These are phyloP conservation scores for Dendrolimus pini DNA, from an alignment of 2,888 invertebrate genomes.

Conservation along the genomic window DNA sequence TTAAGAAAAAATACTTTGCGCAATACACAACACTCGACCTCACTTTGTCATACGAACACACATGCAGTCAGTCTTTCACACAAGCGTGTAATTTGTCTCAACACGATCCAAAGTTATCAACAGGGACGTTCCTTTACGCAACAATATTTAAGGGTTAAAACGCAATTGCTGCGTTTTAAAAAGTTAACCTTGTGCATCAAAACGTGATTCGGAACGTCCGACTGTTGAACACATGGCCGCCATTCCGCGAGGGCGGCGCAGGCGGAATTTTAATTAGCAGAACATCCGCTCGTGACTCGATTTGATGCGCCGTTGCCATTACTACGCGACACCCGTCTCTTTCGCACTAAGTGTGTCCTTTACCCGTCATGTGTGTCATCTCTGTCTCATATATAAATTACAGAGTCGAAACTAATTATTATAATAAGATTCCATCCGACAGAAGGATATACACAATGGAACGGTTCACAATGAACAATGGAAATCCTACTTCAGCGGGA, in stretches of 20 bases:
- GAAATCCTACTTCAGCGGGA: constrained; percentile 46
- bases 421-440: constrained; percentile 34
- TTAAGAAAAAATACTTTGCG: constrained; percentile 48
- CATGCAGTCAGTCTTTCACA: constrained; percentile 53
- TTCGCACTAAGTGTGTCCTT: constrained; percentile 34
- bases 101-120: constrained; percentile 45
- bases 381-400: constrained; percentile 31
- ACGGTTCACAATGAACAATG: constrained; percentile 46
- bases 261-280: constrained; percentile 78
- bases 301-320: constrained; percentile 67
- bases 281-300: constrained; percentile 74
- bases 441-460: constrained; percentile 27
- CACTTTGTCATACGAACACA: constrained; percentile 44
- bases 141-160: constrained; percentile 28
- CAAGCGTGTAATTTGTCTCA: constrained; percentile 42
- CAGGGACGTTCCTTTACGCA: constrained; percentile 36
- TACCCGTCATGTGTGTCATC: constrained; percentile 35
- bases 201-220: constrained; percentile 69
- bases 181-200: constrained; percentile 72
- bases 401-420: constrained; percentile 37
- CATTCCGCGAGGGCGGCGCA: constrained; percentile 76
- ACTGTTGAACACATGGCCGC: constrained; percentile 73
- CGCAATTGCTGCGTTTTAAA: constrained; percentile 48
- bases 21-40: constrained; percentile 28
- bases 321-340: constrained; percentile 45